phyloP scores from a whole-genome alignment of 2,797 vertebrate genomes.

The Smutsia gigantea region DNA sequence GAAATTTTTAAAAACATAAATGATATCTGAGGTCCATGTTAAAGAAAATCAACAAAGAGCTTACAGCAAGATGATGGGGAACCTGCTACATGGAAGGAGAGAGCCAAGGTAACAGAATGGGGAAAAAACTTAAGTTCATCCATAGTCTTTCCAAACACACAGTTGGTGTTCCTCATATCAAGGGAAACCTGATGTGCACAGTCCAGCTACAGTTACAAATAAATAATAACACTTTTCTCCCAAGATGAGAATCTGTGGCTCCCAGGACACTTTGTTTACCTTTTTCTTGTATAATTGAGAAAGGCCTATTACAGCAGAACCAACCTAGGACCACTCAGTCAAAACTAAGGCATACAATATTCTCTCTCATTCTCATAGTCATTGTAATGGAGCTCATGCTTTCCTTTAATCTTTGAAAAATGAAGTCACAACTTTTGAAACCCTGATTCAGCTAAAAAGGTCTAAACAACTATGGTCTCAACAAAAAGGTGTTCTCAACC shows the following conservation, averaged over 20 bases:
- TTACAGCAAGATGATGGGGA: background rate
- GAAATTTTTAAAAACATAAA: background rate
- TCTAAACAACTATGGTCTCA: background rate
- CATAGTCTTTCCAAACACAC: background rate
- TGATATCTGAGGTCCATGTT: background rate
- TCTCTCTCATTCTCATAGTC: background rate
- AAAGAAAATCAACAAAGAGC: background rate
- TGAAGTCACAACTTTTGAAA: background rate
- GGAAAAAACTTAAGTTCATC: background rate
- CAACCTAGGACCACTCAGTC: background rate
- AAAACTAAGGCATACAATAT: background rate
- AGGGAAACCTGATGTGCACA: background rate
- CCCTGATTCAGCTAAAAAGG: background rate
- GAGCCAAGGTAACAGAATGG: background rate
- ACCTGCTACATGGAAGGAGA: background rate
- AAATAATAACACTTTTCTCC: background rate
- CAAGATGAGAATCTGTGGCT: background rate
- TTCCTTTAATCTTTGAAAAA: background rate
- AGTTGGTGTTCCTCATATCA: background rate
- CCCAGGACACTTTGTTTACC: background rate
- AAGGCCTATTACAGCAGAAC: background rate
- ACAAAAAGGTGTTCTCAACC: background rate
- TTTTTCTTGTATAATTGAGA: background rate
- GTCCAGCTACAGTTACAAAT: background rate
- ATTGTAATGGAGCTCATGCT: background rate